These are phyloP conservation scores for Dipodomys ordii DNA, from an alignment of 2,113 vertebrate species.

Conservation along the genomic window DNA sequence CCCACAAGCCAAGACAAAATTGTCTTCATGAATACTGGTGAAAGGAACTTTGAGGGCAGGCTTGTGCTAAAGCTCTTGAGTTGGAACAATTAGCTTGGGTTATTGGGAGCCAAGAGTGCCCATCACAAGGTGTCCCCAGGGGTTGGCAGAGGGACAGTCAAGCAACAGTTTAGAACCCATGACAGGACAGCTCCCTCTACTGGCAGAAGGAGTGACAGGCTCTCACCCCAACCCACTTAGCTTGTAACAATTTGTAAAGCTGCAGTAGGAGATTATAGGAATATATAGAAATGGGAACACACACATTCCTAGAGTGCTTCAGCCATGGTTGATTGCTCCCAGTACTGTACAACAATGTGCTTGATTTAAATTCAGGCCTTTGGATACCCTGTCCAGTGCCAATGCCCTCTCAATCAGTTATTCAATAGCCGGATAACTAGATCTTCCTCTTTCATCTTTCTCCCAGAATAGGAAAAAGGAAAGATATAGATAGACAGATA, in stretches of 20 bases:
- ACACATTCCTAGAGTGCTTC: not conserved
- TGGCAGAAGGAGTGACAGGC: too few species aligned
- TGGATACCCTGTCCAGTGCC: not conserved
- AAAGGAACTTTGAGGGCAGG: not conserved
- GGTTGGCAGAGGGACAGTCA: too few species aligned
- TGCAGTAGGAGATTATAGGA: not conserved
- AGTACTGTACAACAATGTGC: not conserved
- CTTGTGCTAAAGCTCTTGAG: not conserved
- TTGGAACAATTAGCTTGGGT: too few species aligned
- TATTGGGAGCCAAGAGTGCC: rapidly evolving
- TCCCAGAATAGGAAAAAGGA: too few species aligned
- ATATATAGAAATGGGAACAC: not conserved
- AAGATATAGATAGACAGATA: too few species aligned
- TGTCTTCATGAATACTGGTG: not conserved
- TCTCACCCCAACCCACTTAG: too few species aligned
- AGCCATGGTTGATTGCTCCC: not conserved
- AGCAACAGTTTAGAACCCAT: too few species aligned
- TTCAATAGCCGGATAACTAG: too few species aligned
- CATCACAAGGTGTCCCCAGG: too few species aligned
- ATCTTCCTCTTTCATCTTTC: too few species aligned
- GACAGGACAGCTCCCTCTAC: too few species aligned
- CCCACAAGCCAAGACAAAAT: not conserved
- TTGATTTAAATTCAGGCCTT: not conserved
- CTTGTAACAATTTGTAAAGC: not conserved
- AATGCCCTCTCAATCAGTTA: not conserved